phyloP scores from a whole-genome alignment of 2,888 invertebrate species.

The Pinctada fucata region DNA sequence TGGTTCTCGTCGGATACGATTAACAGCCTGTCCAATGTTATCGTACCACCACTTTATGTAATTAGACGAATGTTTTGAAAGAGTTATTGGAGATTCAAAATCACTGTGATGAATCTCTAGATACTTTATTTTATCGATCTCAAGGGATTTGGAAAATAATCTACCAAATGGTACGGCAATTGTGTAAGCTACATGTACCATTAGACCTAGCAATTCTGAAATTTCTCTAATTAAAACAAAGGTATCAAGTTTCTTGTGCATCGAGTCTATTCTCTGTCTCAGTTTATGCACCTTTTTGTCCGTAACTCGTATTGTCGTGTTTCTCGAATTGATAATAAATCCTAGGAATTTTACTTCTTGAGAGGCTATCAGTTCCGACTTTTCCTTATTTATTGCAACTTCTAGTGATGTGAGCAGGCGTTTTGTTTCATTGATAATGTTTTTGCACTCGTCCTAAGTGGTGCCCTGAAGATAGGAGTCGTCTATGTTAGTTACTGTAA shows the following conservation, averaged over 20 bases:
- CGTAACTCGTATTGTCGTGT: constrained; percentile 31
- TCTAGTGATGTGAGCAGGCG: constrained; percentile 27
- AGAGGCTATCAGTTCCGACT: constrained; percentile 34
- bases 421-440: constrained; percentile 11
- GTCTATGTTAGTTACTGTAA: constrained; percentile 31
- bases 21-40: not conserved
- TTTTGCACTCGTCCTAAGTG: constrained; percentile 12
- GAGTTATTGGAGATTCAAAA: constrained; percentile 8
- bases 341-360: constrained; percentile 34
- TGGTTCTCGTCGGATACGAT: too few species aligned
- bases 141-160: constrained; percentile 23
- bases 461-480: constrained; percentile 30
- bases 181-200: constrained; percentile 14
- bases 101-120: not conserved
- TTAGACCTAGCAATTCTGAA: constrained; percentile 23
- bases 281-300: constrained; percentile 16
- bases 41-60: constrained; percentile 12
- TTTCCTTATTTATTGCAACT: constrained; percentile 36
- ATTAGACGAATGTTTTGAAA: constrained; percentile 2
- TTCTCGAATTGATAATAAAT: constrained; percentile 32
- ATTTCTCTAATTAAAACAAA: constrained; percentile 5
- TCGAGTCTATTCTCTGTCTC: not conserved
- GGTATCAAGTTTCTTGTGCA: not conserved
- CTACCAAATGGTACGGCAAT: constrained; percentile 27
- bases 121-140: constrained; percentile 16